A percentile compares a stretch with the other conserved stretches of the same genome.
These are phyloP conservation scores for Salvator merianae DNA, from an alignment of 2,113 vertebrate species.

Conservation along the genomic window DNA sequence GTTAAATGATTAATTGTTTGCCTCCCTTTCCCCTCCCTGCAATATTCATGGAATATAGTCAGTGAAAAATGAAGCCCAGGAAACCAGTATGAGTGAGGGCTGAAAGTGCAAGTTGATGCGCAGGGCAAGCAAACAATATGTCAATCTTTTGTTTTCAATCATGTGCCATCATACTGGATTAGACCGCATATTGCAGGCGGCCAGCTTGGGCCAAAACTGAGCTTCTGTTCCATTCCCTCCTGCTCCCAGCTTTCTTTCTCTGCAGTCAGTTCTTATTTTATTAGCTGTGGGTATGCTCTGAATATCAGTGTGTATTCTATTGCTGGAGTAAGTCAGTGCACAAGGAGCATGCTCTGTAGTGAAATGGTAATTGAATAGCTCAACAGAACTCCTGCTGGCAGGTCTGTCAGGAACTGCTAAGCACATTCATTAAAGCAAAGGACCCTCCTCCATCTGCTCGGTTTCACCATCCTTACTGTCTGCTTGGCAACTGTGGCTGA, in stretches of 20 bases:
- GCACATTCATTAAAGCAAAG: slow-evolving; percentile 41
- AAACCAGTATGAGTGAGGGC: not conserved
- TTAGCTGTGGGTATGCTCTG: not conserved
- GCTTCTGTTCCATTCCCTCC: no score
- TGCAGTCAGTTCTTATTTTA: not conserved
- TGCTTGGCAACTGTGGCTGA: not conserved
- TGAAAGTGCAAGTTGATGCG: not conserved
- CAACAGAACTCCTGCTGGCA: not conserved
- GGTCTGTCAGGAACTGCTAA: slow-evolving; percentile 16
- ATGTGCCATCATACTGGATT: not conserved
- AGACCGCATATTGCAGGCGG: rapidly evolving
- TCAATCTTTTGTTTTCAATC: not conserved
- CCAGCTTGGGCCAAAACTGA: not conserved
- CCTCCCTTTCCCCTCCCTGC: not conserved
- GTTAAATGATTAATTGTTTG: not conserved
- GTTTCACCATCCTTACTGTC: not conserved
- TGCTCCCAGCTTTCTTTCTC: no score
- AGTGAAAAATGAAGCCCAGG: not conserved
- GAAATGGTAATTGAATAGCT: not conserved
- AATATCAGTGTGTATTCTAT: not conserved
- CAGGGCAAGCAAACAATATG: not conserved
- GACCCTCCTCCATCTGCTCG: not conserved
- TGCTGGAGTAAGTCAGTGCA: not conserved
- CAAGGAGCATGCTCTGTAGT: not conserved
- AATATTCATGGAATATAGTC: not conserved